Evolutionary conservation across 2,888 invertebrate genomes (phyloP), one percentile per base, ranked within the genome.

Genomic region (Pristionchus fissidentatus): DNA sequence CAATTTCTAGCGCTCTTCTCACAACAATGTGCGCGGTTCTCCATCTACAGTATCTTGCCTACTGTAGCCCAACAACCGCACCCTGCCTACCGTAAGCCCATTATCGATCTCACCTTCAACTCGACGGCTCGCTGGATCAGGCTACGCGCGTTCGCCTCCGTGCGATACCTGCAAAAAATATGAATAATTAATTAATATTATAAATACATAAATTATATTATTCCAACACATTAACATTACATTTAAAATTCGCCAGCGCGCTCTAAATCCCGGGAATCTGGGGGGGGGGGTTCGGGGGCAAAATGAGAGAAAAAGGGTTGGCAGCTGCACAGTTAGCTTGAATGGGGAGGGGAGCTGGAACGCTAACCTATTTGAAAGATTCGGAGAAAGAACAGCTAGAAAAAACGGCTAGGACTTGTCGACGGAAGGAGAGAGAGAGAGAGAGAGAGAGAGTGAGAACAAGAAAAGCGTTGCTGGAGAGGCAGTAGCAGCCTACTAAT

Each of bases 81-180:
- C n/a, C n/a, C n/a, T n/a, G n/a, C n/a, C n/a, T n/a, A 60, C 60
- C 26, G 60, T 60, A 60, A 60, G n/a, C n/a, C n/a, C n/a, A n/a
- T n/a, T n/a, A n/a, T n/a, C n/a, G n/a, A n/a, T n/a, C 80, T 62
- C 32, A 98, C 95, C 93, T 97, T 97, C 83, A 97, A 95, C 89
- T 95, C 95, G 92, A 97, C 96, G 5, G 98, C 97, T 87, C 95
- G 94, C 93, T 96, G 96, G 93, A 99, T 95, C 13, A 99, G 95
- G 88, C 96, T 95, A 73, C 95, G 95, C 0, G 98, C 96, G 22
- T 96, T 95, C 90, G 96, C 96, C 92, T 97, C 96, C 22, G 95
- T 96, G 81, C 98, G 95, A 92, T 97, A 98, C 92, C 80, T 80
- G 60, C 19, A 60, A 62, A 22, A 41, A 52, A 8, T 35, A 38